These are phyloP conservation scores for Yponomeuta cagnagella DNA, from an alignment of 2,888 invertebrate species.

Conservation along the genomic window DNA sequence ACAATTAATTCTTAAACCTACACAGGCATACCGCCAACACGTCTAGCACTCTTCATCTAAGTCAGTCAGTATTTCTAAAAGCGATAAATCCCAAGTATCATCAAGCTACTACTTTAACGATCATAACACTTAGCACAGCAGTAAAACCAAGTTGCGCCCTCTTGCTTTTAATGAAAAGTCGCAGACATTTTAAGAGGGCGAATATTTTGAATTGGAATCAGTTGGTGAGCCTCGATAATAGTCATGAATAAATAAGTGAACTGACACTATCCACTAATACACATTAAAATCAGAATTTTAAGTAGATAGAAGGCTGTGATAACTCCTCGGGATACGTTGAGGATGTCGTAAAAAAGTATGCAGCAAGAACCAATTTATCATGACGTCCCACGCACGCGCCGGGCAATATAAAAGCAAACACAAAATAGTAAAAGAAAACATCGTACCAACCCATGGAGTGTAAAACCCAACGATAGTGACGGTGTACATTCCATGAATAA, in stretches of 20 bases:
- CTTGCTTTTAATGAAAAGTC: conserved; percentile 49
- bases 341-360: conserved; percentile 12
- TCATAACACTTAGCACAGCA: conserved; percentile 25
- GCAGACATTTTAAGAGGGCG: conserved; percentile 25
- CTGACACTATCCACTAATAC: conserved; percentile 36
- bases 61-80: conserved; percentile 12
- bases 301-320: conserved; percentile 49
- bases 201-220: conserved; percentile 18
- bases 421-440: conserved; percentile 52
- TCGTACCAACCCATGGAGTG: conserved; percentile 60
- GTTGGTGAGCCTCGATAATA: conserved; percentile 15
- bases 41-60: background rate
- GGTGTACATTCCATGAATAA: conserved; percentile 63
- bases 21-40: background rate
- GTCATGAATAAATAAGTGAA: conserved; percentile 26
- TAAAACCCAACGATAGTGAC: conserved; percentile 73
- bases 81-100: conserved; percentile 8
- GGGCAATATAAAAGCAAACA: conserved; percentile 58
- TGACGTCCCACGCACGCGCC: conserved; percentile 66
- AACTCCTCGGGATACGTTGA: conserved; percentile 38
- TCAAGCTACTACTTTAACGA: conserved; percentile 5
- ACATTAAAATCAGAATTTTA: conserved; percentile 44
- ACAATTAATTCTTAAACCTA: background rate
- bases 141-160: conserved; percentile 45
- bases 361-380: conserved; percentile 67